Evolutionary conservation across 2,888 invertebrate species (phyloP), one percentile per base, ranked within the genome.

Genomic region (Lycocerus yunnanus): DNA sequence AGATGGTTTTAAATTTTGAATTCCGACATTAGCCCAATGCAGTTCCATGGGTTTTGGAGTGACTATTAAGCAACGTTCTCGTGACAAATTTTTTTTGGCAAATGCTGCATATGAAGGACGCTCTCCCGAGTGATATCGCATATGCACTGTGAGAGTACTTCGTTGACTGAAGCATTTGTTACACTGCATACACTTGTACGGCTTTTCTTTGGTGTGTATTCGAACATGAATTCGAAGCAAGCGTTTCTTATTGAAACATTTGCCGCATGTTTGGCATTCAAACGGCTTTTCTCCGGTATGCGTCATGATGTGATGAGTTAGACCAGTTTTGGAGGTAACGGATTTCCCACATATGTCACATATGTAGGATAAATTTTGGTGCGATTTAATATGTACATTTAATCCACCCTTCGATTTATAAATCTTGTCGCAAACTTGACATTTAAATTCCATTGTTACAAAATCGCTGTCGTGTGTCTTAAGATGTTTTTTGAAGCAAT

Each of bases 101-200:
- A 15, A 78, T 71, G 20, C 75, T 72, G 60, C 81, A 82, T 73
- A 89, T 88, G 85, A 89, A 89, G 65, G 81, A 66, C 79, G 71
- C 65, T 81, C 80, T 6, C 82, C 81, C 13, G 80, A 82, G 77
- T 80, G 81, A 2, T 77, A 79, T 20, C 84, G 77, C 71, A 81
- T 80, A 74, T 86, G 86, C 65, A 82, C 81, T 18, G 81, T 84
- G 4, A 85, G 75, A 2, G 84, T 82, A 61, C 82, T 83, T 68
- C 80, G 81, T 71, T 82, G 83, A 11, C 84, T 82, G 58, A 85
- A 85, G 2, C 79, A 79, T 67, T 83, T 83, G 2, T 79, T 81
- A 66, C 85, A 85, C 15, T 81, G 69, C 4, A 76, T 58, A 68
- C 83, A 83, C 11, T 68, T 69, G 43, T 73, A 83, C 1, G 84